Evolutionary conservation across 2,797 vertebrate species (phyloP), one percentile per base, ranked within the genome.

Genomic region (Pempheris klunzingeri): DNA sequence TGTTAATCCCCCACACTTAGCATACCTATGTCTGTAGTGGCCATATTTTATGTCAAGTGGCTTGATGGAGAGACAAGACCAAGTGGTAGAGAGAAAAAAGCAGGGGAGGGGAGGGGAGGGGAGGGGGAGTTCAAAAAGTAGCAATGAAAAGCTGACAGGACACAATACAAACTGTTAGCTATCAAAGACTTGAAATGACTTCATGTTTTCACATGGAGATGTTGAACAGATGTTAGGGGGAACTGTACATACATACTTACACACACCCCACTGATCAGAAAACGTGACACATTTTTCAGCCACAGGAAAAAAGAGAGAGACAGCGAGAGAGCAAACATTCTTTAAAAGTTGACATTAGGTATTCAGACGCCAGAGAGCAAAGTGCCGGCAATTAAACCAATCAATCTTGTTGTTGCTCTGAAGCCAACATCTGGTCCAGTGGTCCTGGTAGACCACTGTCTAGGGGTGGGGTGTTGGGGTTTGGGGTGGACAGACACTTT

Each of bases 381-480:
- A 97, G 95, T 95, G 95, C 93, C 92, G 94, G 96, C 97, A 97
- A 97, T 99, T 98, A 99, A 98, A 98, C 96, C 96, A 96, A 98
- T 98, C 97, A 98, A 97, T 99, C 97, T 97, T 97, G 94, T 92
- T 86, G 84, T 94, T 94, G 95, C 95, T 96, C 94, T 91, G 94
- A 92, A 96, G 94, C 92, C 95, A 98, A 97, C 97, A 98, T 97
- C 98, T 98, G 98, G 97, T 97, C 96, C 96, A 95, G 95, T 94
- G 96, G 96, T 97, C 97, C 96, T 96, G 93, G 92, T 94, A 94
- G 95, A 96, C 96, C 94, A 90, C 93, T 92, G 93, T 91, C 91
- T 90, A 52, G 74, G 83, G 84, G 81, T 74, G 80, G 85, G 59
- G 61, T 73, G 88, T 65, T 84, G 83, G 62, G 74, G 57, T 38